Conservation (phyloP, 1,140 invertebrate species). For the Rhopalosiphum padi region DNA sequence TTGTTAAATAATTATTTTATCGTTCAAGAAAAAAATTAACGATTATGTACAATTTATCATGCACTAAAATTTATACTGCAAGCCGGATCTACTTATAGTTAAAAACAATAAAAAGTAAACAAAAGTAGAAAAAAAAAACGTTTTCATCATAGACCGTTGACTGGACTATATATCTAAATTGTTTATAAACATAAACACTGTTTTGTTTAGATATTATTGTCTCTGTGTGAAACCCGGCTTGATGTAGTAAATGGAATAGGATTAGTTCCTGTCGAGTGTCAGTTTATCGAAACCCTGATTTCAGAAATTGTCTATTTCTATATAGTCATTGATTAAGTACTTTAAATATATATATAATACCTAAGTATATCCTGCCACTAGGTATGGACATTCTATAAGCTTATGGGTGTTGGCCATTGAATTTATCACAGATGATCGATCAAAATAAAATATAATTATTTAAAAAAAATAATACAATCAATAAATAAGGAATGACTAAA, state of each 20-base stretch:
- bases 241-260: not conserved
- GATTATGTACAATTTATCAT: too few species aligned
- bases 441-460: not conserved
- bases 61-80: too few species aligned
- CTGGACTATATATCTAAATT: not conserved
- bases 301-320: too few species aligned
- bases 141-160: too few species aligned
- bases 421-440: not conserved
- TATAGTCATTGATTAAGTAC: not conserved
- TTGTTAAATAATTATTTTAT: too few species aligned
- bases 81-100: too few species aligned
- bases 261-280: not conserved
- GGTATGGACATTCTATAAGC: not conserved
- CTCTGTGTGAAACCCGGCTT: not conserved
- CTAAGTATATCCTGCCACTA: not conserved
- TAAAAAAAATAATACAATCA: too few species aligned
- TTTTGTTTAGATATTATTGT: not conserved
- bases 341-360: not conserved
- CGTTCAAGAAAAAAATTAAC: too few species aligned
- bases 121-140: too few species aligned
- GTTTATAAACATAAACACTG: not conserved
- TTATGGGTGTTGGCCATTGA: too few species aligned
- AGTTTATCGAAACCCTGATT: not conserved
- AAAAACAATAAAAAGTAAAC: too few species aligned
- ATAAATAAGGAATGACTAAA: too few species aligned